These are phyloP conservation scores for Rhincodon typus DNA, from an alignment of 2,797 vertebrate species.

Conservation along the genomic window DNA sequence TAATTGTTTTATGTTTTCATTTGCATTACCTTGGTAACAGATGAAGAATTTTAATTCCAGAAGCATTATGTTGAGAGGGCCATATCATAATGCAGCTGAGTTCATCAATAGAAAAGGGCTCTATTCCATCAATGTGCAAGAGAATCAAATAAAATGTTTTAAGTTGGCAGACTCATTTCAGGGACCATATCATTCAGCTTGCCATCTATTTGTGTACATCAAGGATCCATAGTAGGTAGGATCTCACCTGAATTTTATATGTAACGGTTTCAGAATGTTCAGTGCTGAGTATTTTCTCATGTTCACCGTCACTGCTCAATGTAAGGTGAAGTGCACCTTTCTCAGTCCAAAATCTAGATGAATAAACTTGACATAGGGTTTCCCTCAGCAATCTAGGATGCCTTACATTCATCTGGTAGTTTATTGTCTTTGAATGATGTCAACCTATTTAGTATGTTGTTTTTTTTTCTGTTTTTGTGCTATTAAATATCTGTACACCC, in stretches of 20 bases:
- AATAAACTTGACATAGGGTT: neutral
- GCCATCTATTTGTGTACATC: neutral
- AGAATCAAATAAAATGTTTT: neutral
- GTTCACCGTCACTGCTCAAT: neutral
- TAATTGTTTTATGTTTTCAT: neutral
- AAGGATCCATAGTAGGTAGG: neutral
- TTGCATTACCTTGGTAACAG: neutral
- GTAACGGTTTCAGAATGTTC: neutral
- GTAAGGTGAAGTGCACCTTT: neutral
- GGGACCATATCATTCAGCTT: neutral
- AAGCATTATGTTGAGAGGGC: neutral
- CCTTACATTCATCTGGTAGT: neutral
- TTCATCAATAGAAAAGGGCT: too few relatives aligned
- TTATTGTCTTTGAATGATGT: neutral
- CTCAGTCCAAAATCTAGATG: neutral
- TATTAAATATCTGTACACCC: neutral
- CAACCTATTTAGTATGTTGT: neutral
- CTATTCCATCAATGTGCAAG: too few relatives aligned
- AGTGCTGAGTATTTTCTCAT: neutral
- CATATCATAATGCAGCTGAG: too few relatives aligned
- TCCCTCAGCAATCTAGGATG: neutral
- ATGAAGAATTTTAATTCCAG: neutral
- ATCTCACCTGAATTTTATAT: neutral
- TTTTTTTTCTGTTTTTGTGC: neutral
- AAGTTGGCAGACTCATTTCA: neutral